Base-by-base conservation (phyloP, 2,888 invertebrate species). In the Tetragonula carbonaria region DNA sequence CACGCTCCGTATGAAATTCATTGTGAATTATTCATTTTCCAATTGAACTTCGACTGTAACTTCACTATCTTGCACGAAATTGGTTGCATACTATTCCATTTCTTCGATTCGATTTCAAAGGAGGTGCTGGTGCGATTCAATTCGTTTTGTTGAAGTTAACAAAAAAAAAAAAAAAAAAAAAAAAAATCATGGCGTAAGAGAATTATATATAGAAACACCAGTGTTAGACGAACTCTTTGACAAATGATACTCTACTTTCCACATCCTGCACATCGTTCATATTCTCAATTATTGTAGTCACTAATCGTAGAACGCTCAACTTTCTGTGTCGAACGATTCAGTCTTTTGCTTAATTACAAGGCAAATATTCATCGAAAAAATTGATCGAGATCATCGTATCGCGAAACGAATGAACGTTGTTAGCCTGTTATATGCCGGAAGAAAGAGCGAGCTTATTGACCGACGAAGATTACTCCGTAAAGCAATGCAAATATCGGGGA, bases 401-500 rank as follows among this genome's bases (percentile, higher is more conserved):
- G 6, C 23, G 38, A 23, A n/a, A 55, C 13, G 23, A 38, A 74
- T 66, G 21, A 38, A 45, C 55, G 14, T 45, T 45, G 45, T 78
- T 78, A 38, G 67, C 28, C n/a, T 59, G n/a, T 23, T 59, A n/a
- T 59, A 59, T n/a, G 13, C 14, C 13, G 5, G 23, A 14, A n/a
- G n/a, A 13, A 59, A 59, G 4, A n/a, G 14, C 51, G n/a, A 53
- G 23, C 14, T 74, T 21, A 28, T 45, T 51, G 33, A 18, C 18
- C 53, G 28, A 23, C 16, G 16, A 38, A n/a, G 21, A 63, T 45
- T 28, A 13, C 50, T 50, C 18, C 13, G 51, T 70, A 38, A 76
- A 76, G n/a, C 21, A 18, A 80, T 78, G 80, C 67, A 78, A 72
- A 78, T 67, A 28, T 23, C 53, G 2, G 11, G n/a, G 14, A 62